phyloP scores from a whole-genome alignment of 2,888 invertebrate species.

The Aphodius sticticus region DNA sequence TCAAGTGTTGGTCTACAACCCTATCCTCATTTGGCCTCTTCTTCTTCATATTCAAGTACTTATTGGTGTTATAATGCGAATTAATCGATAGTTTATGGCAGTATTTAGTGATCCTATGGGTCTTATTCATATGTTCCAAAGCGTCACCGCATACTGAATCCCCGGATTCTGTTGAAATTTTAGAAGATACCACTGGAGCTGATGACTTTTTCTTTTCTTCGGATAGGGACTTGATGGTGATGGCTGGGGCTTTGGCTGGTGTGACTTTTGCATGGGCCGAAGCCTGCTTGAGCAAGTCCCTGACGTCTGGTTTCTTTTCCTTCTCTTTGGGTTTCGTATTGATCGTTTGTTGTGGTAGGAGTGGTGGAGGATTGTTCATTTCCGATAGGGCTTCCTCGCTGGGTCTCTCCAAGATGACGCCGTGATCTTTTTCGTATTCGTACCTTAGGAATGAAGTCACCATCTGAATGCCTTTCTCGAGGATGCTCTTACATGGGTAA shows the following conservation, averaged over 20 bases:
- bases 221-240: slow-evolving; percentile 31
- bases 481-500: slow-evolving; percentile 65
- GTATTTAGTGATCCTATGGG: slow-evolving; percentile 50
- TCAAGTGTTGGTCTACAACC: slow-evolving; percentile 60
- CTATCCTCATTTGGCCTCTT: slow-evolving; percentile 51
- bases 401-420: slow-evolving; percentile 9
- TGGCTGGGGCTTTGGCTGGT: slow-evolving; percentile 26
- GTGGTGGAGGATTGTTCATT: neutral
- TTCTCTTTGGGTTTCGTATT: slow-evolving; percentile 5
- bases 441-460: slow-evolving; percentile 52
- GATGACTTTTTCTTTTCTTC: slow-evolving; percentile 18
- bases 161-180: neutral
- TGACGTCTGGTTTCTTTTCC: slow-evolving; percentile 31
- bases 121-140: slow-evolving; percentile 32
- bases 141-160: neutral
- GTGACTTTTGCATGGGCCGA: slow-evolving; percentile 24
- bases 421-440: slow-evolving; percentile 47
- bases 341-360: neutral
- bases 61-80: slow-evolving; percentile 61
- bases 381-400: slow-evolving; percentile 11
- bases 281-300: slow-evolving; percentile 37
- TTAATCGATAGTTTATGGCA: slow-evolving; percentile 58
- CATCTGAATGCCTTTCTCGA: slow-evolving; percentile 62
- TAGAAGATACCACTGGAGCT: neutral
- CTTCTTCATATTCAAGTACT: slow-evolving; percentile 55